Conservation (phyloP, 2,113 vertebrate species). For the Psilopsiagon aymara region DNA sequence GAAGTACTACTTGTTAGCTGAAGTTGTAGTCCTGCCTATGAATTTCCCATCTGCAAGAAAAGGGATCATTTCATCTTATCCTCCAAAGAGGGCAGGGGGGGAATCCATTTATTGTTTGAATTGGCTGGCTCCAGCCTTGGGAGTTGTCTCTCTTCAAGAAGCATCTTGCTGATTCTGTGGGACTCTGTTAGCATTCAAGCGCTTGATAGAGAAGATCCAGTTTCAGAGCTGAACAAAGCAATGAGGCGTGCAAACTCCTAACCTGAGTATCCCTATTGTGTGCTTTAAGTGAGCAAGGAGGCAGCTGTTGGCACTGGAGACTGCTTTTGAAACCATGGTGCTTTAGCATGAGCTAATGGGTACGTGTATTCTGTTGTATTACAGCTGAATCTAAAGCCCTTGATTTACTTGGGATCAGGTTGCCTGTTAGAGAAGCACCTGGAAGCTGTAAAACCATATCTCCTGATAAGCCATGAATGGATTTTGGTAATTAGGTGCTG, state of each 20-base stretch:
- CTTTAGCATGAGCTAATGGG: neutral
- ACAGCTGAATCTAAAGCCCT: neutral
- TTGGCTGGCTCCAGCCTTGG: neutral
- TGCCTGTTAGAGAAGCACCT: neutral
- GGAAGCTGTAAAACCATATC: neutral
- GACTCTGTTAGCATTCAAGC: neutral
- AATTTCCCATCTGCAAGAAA: neutral
- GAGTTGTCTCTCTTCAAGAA: neutral
- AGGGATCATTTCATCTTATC: neutral
- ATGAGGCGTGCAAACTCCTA: fast-evolving
- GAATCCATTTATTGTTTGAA: neutral
- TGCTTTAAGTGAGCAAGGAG: neutral
- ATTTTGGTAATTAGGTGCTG: neutral
- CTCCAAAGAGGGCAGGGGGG: neutral
- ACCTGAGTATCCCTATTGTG: neutral
- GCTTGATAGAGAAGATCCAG: neutral
- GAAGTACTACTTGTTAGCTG: neutral
- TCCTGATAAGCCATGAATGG: neutral
- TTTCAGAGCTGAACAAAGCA: neutral
- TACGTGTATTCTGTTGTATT: neutral
- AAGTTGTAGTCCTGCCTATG: neutral
- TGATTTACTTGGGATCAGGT: neutral
- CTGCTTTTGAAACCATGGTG: neutral
- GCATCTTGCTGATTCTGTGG: neutral
- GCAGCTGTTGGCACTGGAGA: neutral